These are phyloP conservation scores for Melipona quadrifasciata DNA, from an alignment of 1,140 invertebrate genomes.

Conservation along the genomic window DNA sequence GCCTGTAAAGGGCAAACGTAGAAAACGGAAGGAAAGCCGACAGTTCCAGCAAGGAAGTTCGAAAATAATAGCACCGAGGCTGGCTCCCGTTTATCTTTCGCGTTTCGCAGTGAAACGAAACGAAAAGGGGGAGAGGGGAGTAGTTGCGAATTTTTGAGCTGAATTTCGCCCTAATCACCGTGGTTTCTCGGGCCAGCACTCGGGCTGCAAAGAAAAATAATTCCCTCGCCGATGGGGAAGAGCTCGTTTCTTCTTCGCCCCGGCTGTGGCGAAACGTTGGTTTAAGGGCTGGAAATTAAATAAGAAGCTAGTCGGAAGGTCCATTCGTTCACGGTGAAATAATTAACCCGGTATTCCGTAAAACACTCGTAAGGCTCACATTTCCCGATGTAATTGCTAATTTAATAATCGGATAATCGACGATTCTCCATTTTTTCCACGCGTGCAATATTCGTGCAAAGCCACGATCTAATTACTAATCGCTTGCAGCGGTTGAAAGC, in stretches of 20 bases:
- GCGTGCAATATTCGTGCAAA: too few relatives aligned
- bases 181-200: too few relatives aligned
- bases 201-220: conserved; percentile 19
- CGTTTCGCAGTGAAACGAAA: too few relatives aligned
- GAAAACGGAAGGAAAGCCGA: background rate
- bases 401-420: too few relatives aligned
- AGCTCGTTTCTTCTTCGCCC: background rate
- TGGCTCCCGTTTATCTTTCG: conserved; percentile 20
- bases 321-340: background rate
- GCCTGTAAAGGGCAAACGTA: background rate
- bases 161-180: conserved; percentile 18
- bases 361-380: too few relatives aligned
- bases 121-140: too few relatives aligned
- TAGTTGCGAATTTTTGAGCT: conserved; percentile 5
- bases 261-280: background rate
- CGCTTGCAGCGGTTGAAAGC: too few relatives aligned
- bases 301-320: background rate
- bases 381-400: too few relatives aligned
- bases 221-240: background rate
- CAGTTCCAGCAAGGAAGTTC: background rate
- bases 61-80: background rate
- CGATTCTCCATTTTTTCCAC: too few relatives aligned
- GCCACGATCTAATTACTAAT: too few relatives aligned
- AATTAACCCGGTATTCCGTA: background rate
- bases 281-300: background rate